A percentile compares a stretch with the other conserved stretches of the same genome.
Evolutionary conservation across 2,113 vertebrate genomes (phyloP).

Genomic region (Ammodytes marinus): DNA sequence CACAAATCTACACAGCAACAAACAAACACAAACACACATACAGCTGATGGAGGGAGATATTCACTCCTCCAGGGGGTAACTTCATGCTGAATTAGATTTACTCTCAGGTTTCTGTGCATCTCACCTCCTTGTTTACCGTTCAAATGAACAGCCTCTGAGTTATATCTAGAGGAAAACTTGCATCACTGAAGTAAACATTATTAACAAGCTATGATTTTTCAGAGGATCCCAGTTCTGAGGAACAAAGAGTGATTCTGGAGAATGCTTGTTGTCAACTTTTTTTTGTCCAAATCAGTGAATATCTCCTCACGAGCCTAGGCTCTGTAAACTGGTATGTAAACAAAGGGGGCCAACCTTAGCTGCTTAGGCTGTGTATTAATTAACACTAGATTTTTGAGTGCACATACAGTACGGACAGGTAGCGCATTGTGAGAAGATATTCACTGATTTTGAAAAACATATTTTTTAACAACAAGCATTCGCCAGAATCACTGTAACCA

Average conservation of each 20-base stretch:
- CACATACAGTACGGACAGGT: too few species aligned
- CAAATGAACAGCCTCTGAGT: conserved; percentile 51
- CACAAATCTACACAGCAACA: background rate
- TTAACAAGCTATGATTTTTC: conserved; percentile 47
- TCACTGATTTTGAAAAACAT: too few species aligned
- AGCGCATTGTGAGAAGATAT: too few species aligned
- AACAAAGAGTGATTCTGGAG: background rate
- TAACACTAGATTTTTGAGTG: too few species aligned
- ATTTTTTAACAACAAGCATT: too few species aligned
- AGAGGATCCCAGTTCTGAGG: conserved; percentile 23
- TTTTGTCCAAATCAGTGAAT: too few species aligned
- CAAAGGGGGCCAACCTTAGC: too few species aligned
- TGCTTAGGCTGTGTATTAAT: too few species aligned
- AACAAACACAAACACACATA: conserved; percentile 1
- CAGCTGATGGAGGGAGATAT: conserved; percentile 55
- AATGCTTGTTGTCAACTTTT: too few species aligned
- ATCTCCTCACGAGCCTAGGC: too few species aligned
- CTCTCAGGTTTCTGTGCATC: conserved; percentile 51
- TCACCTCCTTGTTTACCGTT: conserved; percentile 41
- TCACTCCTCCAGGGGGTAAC: conserved; percentile 55
- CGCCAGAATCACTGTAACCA: too few species aligned
- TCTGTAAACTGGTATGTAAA: too few species aligned
- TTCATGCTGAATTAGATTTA: conserved; percentile 67
- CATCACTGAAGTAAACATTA: conserved; percentile 14
- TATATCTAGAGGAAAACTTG: conserved; percentile 37